Conservation (phyloP, 2,888 invertebrate genomes). For the Tipula helvola region DNA sequence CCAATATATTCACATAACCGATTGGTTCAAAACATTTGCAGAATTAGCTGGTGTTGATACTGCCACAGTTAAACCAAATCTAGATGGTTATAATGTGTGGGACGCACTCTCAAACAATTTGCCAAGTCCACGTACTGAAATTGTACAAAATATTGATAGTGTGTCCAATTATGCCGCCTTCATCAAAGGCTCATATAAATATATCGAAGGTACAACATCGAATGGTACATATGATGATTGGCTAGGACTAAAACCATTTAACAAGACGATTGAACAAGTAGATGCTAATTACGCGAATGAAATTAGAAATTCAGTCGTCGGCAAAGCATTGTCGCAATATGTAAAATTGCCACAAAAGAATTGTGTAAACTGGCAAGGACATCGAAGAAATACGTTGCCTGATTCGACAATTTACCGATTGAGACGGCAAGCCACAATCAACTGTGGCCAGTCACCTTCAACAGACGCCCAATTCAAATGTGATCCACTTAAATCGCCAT, state of each 20-base stretch:
- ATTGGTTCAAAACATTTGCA: conserved; percentile 68
- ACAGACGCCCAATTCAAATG: conserved; percentile 18
- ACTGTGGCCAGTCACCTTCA: neutral
- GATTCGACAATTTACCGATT: neutral
- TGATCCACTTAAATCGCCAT: conserved; percentile 29
- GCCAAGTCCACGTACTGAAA: conserved; percentile 40
- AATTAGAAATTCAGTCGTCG: conserved; percentile 22
- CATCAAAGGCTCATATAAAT: conserved; percentile 25
- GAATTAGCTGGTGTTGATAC: conserved; percentile 26
- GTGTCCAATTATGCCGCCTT: conserved; percentile 20
- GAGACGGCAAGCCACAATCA: neutral
- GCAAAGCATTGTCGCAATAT: conserved; percentile 20
- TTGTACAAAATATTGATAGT: conserved; percentile 57
- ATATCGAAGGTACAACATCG: conserved; percentile 20
- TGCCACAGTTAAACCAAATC: neutral
- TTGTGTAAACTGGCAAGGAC: conserved; percentile 19
- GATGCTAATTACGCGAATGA: conserved; percentile 21
- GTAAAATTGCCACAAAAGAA: too few relatives aligned
- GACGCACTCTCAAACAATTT: conserved; percentile 41
- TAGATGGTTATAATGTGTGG: conserved; percentile 59
- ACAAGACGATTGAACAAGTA: conserved; percentile 21
- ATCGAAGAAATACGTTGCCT: conserved; percentile 16
- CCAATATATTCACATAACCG: conserved; percentile 63
- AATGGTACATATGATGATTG: conserved; percentile 16
- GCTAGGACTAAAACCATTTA: conserved; percentile 16